phyloP scores from a whole-genome alignment of 2,113 vertebrate genomes.

The Oryzias javanicus region DNA sequence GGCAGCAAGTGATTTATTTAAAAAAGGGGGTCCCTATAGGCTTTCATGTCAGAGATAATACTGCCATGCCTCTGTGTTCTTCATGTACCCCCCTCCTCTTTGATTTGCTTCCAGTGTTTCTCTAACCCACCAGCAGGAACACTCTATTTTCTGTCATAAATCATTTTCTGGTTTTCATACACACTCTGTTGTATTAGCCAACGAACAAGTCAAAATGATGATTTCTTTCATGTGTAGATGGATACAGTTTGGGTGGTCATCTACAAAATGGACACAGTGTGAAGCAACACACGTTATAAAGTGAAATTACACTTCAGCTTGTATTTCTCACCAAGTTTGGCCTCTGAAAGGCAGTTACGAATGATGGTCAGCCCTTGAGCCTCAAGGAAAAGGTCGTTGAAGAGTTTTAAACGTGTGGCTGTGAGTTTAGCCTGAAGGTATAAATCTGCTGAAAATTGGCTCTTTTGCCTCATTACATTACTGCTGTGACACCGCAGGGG shows the following conservation, averaged over 20 bases:
- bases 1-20: too few relatives aligned
- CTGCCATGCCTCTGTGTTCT: background rate
- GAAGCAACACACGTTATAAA: constrained; percentile 52
- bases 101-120: constrained; percentile 19
- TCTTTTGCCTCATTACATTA: constrained; percentile 48
- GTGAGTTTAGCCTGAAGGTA: constrained; percentile 43
- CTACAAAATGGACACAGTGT: constrained; percentile 42
- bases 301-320: constrained; percentile 53
- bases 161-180: background rate
- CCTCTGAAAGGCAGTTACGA: constrained; percentile 44
- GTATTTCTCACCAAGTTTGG: constrained; percentile 37
- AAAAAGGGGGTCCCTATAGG: too few relatives aligned
- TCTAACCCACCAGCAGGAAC: constrained; percentile 8
- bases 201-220: constrained; percentile 52
- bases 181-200: constrained; percentile 12
- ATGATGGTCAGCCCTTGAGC: constrained; percentile 39
- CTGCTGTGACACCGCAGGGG: constrained; percentile 25
- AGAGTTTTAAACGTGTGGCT: constrained; percentile 50
- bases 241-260: constrained; percentile 14
- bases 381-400: constrained; percentile 37
- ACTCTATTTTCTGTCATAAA: constrained; percentile 7
- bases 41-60: too few relatives aligned
- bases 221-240: constrained; percentile 15
- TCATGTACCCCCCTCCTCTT: constrained; percentile 18
- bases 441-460: constrained; percentile 54